Percentiles rank a stretch among this genome's conserved stretches.
phyloP scores from a whole-genome alignment of 2,888 invertebrate species.

The Cabera pusaria region DNA sequence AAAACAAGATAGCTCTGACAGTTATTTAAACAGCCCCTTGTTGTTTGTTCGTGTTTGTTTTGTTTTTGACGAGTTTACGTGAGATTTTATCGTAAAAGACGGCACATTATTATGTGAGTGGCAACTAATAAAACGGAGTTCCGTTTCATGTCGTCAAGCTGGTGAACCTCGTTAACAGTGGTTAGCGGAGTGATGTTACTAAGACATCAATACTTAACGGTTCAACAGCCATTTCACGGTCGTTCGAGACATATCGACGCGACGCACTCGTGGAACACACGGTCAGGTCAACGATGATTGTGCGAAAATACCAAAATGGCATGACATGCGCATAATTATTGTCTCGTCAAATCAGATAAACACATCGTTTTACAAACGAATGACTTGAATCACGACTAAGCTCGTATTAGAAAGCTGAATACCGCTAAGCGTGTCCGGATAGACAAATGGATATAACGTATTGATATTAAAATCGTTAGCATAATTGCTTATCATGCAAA shows the following conservation, averaged over 20 bases:
- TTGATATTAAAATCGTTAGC: constrained; percentile 64
- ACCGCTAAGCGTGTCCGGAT: constrained; percentile 58
- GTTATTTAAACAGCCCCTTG: constrained; percentile 64
- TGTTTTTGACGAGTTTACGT: constrained; percentile 29
- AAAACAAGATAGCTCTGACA: constrained; percentile 62
- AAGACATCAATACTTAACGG: constrained; percentile 46
- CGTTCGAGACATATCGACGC: constrained; percentile 44
- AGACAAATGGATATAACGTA: constrained; percentile 55
- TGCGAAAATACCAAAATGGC: constrained; percentile 50
- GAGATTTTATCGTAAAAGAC: constrained; percentile 5
- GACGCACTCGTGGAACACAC: constrained; percentile 40
- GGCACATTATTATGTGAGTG: constrained; percentile 8
- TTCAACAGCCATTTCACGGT: constrained; percentile 30
- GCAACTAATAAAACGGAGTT: too few relatives aligned
- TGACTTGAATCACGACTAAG: constrained; percentile 51
- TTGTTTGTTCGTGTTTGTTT: constrained; percentile 44
- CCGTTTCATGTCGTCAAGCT: constrained; percentile 6
- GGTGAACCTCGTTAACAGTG: constrained; percentile 52
- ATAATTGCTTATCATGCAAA: constrained; percentile 73
- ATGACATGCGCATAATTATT: constrained; percentile 62
- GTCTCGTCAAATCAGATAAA: constrained; percentile 62
- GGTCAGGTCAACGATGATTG: constrained; percentile 47
- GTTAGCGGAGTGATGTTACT: constrained; percentile 50
- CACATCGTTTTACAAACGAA: constrained; percentile 43
- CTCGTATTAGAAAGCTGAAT: constrained; percentile 70